Evolutionary conservation across 2,888 invertebrate species (phyloP).

Genomic region (Drosophila melanosoma): DNA sequence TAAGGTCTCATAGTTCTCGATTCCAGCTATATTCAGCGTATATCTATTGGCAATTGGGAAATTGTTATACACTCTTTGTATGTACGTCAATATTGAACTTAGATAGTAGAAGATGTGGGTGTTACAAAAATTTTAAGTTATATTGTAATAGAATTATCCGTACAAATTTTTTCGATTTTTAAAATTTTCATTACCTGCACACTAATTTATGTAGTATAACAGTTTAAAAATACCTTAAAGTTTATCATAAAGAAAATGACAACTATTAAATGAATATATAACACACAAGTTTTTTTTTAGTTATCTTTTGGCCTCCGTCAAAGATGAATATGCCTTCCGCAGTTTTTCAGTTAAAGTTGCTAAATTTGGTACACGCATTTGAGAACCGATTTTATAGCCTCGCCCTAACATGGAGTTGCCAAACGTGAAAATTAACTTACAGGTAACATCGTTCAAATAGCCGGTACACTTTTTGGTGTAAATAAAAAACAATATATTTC

Average conservation of each 20-base stretch:
- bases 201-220: background rate
- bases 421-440: background rate
- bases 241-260: no score
- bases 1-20: conserved; percentile 91
- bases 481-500: background rate
- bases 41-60: conserved; percentile 85
- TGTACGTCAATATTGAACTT: background rate
- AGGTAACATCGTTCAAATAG: background rate
- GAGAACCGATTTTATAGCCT: background rate
- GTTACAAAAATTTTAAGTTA: background rate
- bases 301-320: no score
- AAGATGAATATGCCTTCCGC: background rate
- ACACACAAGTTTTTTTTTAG: no score
- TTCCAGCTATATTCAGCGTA: conserved; percentile 91
- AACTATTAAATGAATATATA: no score
- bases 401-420: background rate
- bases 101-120: background rate
- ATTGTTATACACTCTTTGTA: conserved; percentile 38
- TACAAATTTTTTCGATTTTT: background rate
- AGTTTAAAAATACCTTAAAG: no score
- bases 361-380: background rate
- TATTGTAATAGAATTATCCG: background rate
- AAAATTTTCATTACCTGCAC: background rate
- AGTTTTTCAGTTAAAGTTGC: background rate
- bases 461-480: background rate